Conservation (phyloP, 2,888 invertebrate species). For the Tenodera sinensis region DNA sequence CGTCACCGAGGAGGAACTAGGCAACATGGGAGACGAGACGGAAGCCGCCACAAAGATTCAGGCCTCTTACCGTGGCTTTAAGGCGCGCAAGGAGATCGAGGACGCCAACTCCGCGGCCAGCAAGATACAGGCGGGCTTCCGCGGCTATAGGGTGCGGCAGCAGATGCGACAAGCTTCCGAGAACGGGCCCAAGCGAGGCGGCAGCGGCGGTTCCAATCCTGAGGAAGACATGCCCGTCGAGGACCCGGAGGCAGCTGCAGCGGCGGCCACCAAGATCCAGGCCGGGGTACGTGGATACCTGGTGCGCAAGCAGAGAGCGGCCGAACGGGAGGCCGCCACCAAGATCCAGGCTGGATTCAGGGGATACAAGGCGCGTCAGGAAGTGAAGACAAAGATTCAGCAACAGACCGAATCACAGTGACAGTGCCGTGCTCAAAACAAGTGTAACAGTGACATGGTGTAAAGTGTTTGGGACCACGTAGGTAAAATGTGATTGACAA, state of each 20-base stretch:
- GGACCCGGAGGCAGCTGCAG: not conserved
- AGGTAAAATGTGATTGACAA: not conserved
- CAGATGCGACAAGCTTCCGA: slow-evolving; percentile 15
- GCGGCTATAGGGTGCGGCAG: slow-evolving; percentile 47
- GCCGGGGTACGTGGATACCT: slow-evolving; percentile 66
- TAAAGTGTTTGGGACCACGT: not conserved
- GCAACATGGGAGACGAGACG: slow-evolving; percentile 1
- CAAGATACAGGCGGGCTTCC: slow-evolving; percentile 55
- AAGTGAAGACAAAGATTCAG: not conserved
- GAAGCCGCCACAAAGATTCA: slow-evolving; percentile 54
- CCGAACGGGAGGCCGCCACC: slow-evolving; percentile 44
- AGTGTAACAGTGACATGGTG: not conserved
- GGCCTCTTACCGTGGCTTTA: slow-evolving; percentile 54
- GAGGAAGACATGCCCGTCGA: not conserved
- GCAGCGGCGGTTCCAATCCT: not conserved
- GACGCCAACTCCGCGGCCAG: slow-evolving; percentile 46
- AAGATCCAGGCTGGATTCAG: slow-evolving; percentile 48
- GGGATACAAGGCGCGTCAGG: slow-evolving; percentile 45
- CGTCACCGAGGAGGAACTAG: not conserved
- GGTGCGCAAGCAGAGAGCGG: slow-evolving; percentile 52
- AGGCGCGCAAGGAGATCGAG: slow-evolving; percentile 31
- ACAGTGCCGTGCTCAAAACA: not conserved
- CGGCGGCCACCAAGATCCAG: slow-evolving; percentile 59
- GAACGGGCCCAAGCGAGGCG: slow-evolving; percentile 4
- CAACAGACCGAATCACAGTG: not conserved